Conservation (phyloP, 1,140 invertebrate species). For the Pogonus chalceus region DNA sequence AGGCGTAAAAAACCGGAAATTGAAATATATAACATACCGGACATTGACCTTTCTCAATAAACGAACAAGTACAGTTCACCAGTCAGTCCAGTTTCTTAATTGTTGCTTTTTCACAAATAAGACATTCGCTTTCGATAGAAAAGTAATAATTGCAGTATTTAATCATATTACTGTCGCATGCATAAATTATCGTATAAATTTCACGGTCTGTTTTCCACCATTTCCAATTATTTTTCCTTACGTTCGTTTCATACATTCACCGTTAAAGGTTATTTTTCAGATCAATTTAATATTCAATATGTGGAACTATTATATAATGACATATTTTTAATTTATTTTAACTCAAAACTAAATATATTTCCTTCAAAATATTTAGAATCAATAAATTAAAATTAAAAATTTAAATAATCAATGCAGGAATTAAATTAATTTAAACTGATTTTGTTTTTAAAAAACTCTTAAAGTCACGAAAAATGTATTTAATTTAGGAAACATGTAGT, state of each 20-base stretch:
- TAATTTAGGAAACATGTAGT: too few species aligned
- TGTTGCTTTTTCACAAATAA: neutral
- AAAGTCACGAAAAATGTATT: too few species aligned
- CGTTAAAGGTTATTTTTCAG: neutral
- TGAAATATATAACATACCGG: neutral
- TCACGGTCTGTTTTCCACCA: conserved; percentile 1
- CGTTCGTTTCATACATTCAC: neutral
- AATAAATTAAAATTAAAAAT: too few species aligned
- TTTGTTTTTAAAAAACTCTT: too few species aligned
- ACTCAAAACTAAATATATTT: too few species aligned
- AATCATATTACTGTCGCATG: neutral
- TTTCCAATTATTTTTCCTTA: neutral
- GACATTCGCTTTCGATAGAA: neutral
- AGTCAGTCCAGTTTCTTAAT: neutral
- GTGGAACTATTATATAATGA: too few species aligned
- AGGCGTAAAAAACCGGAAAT: neutral
- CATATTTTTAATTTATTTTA: too few species aligned
- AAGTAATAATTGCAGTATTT: neutral
- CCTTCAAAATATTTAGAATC: too few species aligned
- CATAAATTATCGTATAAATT: neutral
- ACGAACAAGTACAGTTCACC: neutral
- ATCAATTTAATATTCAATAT: too few species aligned
- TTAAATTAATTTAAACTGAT: too few species aligned
- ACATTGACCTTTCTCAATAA: neutral
- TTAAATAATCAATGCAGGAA: too few species aligned